Conservation (phyloP, 2,113 vertebrate species). For the Rhea pennata region DNA sequence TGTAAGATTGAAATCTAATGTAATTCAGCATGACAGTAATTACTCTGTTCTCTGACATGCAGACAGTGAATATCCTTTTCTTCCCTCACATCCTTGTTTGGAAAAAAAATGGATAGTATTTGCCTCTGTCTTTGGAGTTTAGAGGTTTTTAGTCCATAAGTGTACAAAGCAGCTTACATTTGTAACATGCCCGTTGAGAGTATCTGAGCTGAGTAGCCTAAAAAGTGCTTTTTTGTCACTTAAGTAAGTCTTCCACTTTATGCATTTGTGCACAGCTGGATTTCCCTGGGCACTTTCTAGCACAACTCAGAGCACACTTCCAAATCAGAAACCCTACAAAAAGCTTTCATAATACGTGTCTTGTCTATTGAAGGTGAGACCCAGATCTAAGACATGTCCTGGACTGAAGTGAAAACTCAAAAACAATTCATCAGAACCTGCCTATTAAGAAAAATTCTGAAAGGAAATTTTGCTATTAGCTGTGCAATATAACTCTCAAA, state of each 20-base stretch:
- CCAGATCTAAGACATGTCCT: background rate
- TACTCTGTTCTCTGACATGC: background rate
- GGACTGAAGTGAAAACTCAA: background rate
- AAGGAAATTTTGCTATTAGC: background rate
- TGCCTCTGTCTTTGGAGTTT: background rate
- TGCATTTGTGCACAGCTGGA: background rate
- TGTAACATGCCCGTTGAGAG: background rate
- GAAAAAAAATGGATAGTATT: background rate
- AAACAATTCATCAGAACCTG: background rate
- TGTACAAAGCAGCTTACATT: background rate
- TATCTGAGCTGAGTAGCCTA: background rate
- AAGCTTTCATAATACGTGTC: background rate
- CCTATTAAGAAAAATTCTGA: background rate
- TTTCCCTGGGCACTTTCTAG: background rate
- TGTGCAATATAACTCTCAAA: background rate
- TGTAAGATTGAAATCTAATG: no score
- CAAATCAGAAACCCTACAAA: background rate
- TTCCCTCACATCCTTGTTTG: background rate
- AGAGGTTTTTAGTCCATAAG: background rate
- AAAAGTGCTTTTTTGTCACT: background rate
- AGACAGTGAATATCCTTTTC: background rate
- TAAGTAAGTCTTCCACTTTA: background rate
- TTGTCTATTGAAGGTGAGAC: background rate
- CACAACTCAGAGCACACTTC: background rate
- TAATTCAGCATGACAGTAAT: background rate